These are phyloP conservation scores for Tinamus major DNA, from an alignment of 2,797 vertebrate species.

Conservation along the genomic window DNA sequence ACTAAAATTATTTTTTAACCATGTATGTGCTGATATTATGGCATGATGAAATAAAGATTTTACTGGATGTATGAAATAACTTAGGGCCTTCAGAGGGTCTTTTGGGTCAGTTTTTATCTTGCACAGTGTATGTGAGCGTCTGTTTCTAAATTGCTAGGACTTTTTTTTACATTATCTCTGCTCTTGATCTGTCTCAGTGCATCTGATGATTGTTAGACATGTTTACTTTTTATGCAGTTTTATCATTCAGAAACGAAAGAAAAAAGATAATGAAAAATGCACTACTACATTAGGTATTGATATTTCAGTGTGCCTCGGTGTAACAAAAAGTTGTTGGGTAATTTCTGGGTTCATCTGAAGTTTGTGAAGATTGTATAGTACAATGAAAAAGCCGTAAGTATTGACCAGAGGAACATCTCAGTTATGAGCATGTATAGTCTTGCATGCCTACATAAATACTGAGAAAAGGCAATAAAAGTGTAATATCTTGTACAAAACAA, in stretches of 20 bases:
- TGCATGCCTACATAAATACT: not conserved
- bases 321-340: not conserved
- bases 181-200: not conserved
- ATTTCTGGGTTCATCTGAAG: not conserved
- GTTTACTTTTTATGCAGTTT: not conserved
- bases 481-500: not conserved
- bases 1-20: not conserved
- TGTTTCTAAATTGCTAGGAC: not conserved
- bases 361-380: not conserved
- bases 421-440: not conserved
- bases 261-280: not conserved
- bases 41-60: not conserved
- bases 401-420: not conserved
- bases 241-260: not conserved
- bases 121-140: not conserved
- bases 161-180: not conserved
- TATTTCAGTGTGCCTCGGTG: not conserved
- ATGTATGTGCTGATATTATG: not conserved
- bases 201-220: not conserved
- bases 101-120: not conserved
- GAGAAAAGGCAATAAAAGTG: not conserved
- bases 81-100: not conserved
- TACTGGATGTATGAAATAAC: not conserved
- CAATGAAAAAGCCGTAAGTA: accelerated
- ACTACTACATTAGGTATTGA: not conserved